Evolutionary conservation across 2,113 vertebrate species (phyloP).

Genomic region (Megaceryle maxima): DNA sequence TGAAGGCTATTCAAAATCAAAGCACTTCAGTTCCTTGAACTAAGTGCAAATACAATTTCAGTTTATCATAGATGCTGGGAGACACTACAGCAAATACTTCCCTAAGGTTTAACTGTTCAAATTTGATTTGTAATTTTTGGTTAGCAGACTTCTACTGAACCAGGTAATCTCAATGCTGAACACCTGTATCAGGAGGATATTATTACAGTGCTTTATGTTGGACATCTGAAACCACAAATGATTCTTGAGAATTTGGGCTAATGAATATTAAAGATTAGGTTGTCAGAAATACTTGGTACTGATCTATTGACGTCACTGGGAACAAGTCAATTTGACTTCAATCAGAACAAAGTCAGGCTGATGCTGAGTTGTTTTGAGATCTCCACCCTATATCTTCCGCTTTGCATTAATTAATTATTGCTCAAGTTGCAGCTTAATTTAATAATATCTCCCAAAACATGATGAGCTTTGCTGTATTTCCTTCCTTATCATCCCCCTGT

Average conservation of each 20-base stretch:
- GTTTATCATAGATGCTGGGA: neutral
- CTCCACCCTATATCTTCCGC: slow-evolving; percentile 22
- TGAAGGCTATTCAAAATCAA: slow-evolving; percentile 2
- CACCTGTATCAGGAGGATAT: neutral
- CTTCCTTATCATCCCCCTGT: neutral
- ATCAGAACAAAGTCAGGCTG: slow-evolving; percentile 23
- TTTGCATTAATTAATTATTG: slow-evolving; percentile 54
- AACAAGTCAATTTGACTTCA: slow-evolving; percentile 49
- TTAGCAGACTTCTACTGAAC: neutral
- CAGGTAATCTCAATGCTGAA: neutral
- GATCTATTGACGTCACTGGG: slow-evolving; percentile 23
- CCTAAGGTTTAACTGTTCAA: neutral
- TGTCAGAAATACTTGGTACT: slow-evolving; percentile 8
- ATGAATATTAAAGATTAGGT: neutral
- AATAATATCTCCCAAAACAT: slow-evolving; percentile 28
- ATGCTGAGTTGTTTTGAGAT: slow-evolving; percentile 43
- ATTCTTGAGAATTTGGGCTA: neutral
- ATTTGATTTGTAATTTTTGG: neutral
- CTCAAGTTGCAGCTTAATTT: slow-evolving; percentile 49
- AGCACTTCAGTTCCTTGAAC: neutral
- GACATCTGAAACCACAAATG: neutral
- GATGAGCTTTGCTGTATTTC: neutral
- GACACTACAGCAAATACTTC: neutral
- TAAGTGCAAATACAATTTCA: neutral
- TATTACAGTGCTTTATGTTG: neutral